Conservation (phyloP, 2,113 vertebrate species). For the Acinonyx jubatus region DNA sequence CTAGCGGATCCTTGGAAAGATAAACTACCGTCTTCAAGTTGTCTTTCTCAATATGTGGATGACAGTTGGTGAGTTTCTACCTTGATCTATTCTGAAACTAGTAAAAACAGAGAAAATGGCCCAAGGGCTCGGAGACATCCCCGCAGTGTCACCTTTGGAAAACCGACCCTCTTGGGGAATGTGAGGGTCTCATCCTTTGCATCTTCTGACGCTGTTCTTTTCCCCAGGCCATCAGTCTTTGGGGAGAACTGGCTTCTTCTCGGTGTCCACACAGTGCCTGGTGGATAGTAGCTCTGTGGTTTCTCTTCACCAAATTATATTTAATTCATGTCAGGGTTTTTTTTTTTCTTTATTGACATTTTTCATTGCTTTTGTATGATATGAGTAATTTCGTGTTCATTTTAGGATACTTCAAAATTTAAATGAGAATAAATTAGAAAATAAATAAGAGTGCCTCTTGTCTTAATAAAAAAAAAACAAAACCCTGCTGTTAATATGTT, state of each 20-base stretch:
- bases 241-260: rapidly evolving
- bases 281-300: rapidly evolving
- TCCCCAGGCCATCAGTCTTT: not conserved
- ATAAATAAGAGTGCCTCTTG: not conserved
- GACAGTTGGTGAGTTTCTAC: not conserved
- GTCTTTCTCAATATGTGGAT: not conserved
- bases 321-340: not conserved
- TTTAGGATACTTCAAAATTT: not conserved
- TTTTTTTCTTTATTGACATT: not conserved
- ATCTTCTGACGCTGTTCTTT: rapidly evolving
- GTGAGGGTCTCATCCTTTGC: not conserved
- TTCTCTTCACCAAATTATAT: not conserved
- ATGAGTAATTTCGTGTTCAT: not conserved
- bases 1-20: not conserved
- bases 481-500: not conserved
- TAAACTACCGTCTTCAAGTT: not conserved
- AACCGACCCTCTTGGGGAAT: not conserved
- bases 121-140: not conserved
- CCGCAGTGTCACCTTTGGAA: not conserved
- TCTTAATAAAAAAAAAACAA: not conserved
- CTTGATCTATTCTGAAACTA: not conserved
- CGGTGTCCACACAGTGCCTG: rapidly evolving
- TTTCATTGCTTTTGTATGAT: not conserved
- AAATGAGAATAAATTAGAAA: not conserved
- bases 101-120: not conserved